These are phyloP conservation scores for Brachyalestes nurse DNA, from an alignment of 2,797 vertebrate genomes.

Conservation along the genomic window DNA sequence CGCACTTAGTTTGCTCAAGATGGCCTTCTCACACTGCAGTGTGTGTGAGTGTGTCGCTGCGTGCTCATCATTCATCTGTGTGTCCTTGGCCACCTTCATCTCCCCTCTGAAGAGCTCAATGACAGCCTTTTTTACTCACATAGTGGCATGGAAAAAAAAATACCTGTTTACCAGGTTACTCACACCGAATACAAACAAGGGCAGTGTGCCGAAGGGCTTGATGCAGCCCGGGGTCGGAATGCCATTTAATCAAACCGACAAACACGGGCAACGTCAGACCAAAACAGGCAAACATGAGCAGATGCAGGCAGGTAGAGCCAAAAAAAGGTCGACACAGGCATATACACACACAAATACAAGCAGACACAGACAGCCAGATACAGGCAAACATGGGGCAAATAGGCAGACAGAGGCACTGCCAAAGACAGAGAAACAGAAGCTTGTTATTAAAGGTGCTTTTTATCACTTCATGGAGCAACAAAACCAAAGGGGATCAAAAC, in stretches of 20 bases:
- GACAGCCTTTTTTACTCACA: conserved; percentile 20
- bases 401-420: no score
- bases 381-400: not conserved
- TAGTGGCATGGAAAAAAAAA: conserved; percentile 10
- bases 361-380: not conserved
- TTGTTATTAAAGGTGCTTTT: conserved; percentile 68
- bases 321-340: not conserved
- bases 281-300: not conserved
- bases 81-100: conserved; percentile 19
- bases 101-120: not conserved
- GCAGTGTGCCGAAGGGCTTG: conserved; percentile 4
- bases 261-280: conserved; percentile 9
- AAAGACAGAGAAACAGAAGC: not conserved
- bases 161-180: conserved; percentile 51
- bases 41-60: not conserved
- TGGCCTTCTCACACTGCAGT: not conserved
- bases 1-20: no score
- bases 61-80: conserved; percentile 27
- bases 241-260: conserved; percentile 59
- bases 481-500: no score
- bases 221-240: conserved; percentile 32
- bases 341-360: conserved; percentile 4
- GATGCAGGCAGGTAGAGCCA: not conserved
- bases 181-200: conserved; percentile 33
- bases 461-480: no score